A percentile compares a stretch with the other conserved stretches of the same genome.
Conservation (phyloP, 2,888 invertebrate species). For the Caenorhabditis becei region DNA sequence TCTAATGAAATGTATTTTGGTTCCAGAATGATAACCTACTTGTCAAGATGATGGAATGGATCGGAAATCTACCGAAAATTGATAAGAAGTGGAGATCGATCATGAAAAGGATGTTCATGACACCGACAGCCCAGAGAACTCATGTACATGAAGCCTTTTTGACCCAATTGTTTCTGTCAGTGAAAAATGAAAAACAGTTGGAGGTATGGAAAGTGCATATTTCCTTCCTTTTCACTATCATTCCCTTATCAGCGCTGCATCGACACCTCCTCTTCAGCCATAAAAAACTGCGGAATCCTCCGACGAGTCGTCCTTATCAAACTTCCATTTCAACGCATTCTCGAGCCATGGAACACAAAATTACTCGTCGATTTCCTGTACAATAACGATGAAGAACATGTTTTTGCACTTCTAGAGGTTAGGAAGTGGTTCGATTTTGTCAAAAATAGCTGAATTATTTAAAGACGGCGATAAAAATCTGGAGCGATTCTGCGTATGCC, state of each 20-base stretch:
- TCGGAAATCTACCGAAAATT: not conserved
- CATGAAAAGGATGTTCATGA: conserved; percentile 11
- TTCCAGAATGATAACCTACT: not conserved
- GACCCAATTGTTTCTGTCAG: conserved; percentile 15
- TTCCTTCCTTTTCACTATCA: not conserved
- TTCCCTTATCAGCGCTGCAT: conserved; percentile 40
- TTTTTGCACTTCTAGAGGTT: conserved; percentile 16
- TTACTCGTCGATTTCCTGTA: conserved; percentile 21
- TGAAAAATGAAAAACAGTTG: conserved; percentile 1
- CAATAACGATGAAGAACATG: not conserved
- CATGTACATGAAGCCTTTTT: conserved; percentile 45
- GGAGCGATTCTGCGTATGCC: conserved; percentile 23
- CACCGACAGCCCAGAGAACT: conserved; percentile 14
- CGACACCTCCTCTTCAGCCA: not conserved
- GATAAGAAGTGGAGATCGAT: conserved; percentile 28
- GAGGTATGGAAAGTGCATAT: not conserved
- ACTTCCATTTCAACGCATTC: conserved; percentile 41
- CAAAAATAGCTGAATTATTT: too few species aligned
- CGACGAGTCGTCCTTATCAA: conserved; percentile 33
- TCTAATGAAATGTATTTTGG: too few species aligned
- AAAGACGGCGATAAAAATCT: conserved; percentile 36
- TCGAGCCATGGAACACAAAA: conserved; percentile 24
- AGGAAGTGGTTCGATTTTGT: not conserved
- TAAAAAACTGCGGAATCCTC: conserved; percentile 12
- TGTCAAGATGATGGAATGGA: not conserved